Evolutionary conservation across 2,888 invertebrate genomes (phyloP), one percentile per base, ranked within the genome.

Genomic region (Lamellibrachia satsuma): DNA sequence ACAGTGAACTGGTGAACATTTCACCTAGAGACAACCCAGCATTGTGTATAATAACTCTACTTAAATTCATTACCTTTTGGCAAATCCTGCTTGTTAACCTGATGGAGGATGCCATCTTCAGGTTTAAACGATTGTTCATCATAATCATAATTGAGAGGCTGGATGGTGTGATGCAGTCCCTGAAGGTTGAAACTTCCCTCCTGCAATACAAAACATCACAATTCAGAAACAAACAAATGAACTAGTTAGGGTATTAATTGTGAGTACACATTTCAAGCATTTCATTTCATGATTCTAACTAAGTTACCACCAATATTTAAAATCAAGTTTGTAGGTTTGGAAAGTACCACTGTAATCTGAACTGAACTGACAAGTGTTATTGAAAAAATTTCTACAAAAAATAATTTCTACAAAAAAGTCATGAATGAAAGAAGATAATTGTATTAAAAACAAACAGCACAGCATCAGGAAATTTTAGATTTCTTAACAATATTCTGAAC

Each of bases 171-270:
- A 75, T 75, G 75, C 75, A 75, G 22, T n/a, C 75, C 75, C 22
- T 75, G 75, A 75, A 75, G 75, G 75, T 75, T 75, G 75, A 75
- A 75, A n/a, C 75, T 75, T 75, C 75, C 75, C n/a, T 75, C 75
- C 75, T 75, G n/a, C 22, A 75, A 6, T n/a, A 75, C 2, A 75
- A 22, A 15, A 75, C 22, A 75, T 3, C 2, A 22, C 4, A 15
- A 75, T 75, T 75, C 22, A 75, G 22, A 75, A 22, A 75, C 22
- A 75, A n/a, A n/a, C 75, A 22, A 75, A 75, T 75, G 22, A 6
- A 22, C 6, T 22, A 75, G 6, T 75, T 75, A 75, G 4, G n/a
- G 22, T 75, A 75, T 75, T 22, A 3, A 75, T 75, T 55, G 55
- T 55, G 55, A 55, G 55, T 55, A 1, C 55, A 7, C 9, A 55